Base-by-base conservation (phyloP, 2,797 vertebrate genomes). In the Pogoniulus pusillus region DNA sequence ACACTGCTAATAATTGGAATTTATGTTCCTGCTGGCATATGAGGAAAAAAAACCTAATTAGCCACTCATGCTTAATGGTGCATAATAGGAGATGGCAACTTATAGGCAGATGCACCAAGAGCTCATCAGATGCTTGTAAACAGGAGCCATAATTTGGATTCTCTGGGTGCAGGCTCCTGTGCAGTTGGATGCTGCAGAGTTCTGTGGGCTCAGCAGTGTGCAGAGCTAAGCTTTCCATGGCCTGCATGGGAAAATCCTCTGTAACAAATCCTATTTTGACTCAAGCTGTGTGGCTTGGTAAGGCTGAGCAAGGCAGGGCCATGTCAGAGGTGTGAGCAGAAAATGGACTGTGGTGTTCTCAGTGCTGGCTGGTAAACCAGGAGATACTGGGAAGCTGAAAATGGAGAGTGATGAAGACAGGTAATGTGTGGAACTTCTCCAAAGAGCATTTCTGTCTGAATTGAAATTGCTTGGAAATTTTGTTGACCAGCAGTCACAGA, bases 31-130 rank as follows among this genome's bases (percentile, higher is more conserved):
- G 18, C 65, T 80, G 71, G 58, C 82, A 82, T 91, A 80, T 89
- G 84, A 91, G 41, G 16, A 14, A 12, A 39, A 54, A 84, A 80
- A 89, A 27, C 83, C 83, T 93, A 87, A 93, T 92, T 92, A 93
- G 64, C 78, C 43, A 77, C 66, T 89, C 3, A 18, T 39, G 37
- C 76, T 65, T 77, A 77, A 71, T 74, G 37, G 55, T 71, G 59
- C 37, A 35, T 86, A 84, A 78, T 58, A 75, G 60, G 59, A 81
- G 69, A 41, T 63, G 77, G 82, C 63, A 76, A 81, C 70, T 89
- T 80, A 23, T 1, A 68, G 84, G 75, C 72, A 85, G 82, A 66
- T 62, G 55, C n/a, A 27, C 10, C 74, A 34, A 57, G 87, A 84
- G 41, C 84, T 85, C 64, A 37, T 77, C 49, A 76, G 69, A 54